phyloP scores from a whole-genome alignment of 2,888 invertebrate genomes.

The Himalopsyche japonica region DNA sequence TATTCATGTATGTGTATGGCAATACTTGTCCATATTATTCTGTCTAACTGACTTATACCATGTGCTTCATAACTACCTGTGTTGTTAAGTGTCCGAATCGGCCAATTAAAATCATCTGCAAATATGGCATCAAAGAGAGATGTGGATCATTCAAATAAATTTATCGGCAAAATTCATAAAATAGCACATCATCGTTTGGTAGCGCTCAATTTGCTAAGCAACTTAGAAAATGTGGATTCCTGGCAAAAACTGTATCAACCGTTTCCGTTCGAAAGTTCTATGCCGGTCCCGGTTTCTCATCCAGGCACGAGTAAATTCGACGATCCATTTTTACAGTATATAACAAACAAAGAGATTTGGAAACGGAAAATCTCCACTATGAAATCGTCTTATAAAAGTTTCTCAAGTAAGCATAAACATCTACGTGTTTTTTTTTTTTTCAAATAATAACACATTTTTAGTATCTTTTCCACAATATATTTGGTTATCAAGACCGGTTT shows the following conservation, averaged over 20 bases:
- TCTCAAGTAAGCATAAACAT: conserved; percentile 42
- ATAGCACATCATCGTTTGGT: conserved; percentile 26
- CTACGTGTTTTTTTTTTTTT: background rate
- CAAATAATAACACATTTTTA: no score
- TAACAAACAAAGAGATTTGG: conserved; percentile 51
- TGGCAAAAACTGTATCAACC: conserved; percentile 41
- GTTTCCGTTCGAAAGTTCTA: conserved; percentile 49
- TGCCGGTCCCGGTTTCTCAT: conserved; percentile 49
- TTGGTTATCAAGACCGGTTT: no score
- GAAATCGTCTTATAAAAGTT: conserved; percentile 37
- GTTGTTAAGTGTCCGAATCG: no score
- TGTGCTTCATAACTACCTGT: no score
- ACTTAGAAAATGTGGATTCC: background rate
- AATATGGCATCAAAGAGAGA: background rate
- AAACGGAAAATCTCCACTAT: conserved; percentile 37
- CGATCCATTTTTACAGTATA: conserved; percentile 50
- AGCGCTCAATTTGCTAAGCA: conserved; percentile 19
- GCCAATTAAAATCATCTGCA: no score
- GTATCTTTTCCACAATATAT: no score
- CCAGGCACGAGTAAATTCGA: conserved; percentile 44
- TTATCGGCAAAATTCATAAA: background rate
- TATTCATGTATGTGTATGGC: no score
- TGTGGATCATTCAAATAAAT: background rate
- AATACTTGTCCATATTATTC: no score
- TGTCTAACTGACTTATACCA: no score